These are phyloP conservation scores for Holacanthella duospinosa DNA, from an alignment of 2,888 invertebrate genomes.

Conservation along the genomic window DNA sequence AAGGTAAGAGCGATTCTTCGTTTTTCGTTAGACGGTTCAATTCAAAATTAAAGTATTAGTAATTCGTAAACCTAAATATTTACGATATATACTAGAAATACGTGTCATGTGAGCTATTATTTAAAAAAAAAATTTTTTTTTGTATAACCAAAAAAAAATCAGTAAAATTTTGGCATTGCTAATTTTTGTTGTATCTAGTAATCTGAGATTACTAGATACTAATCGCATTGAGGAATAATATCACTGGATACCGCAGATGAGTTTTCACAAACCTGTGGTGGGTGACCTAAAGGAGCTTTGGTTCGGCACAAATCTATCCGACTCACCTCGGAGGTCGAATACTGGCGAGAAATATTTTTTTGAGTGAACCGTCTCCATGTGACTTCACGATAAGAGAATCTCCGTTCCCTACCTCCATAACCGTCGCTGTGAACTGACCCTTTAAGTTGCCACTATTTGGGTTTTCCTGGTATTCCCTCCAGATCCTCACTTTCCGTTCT, in stretches of 20 bases:
- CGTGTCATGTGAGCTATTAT: too few species aligned
- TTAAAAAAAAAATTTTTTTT: background rate
- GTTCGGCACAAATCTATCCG: too few species aligned
- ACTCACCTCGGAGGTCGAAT: conserved; percentile 89
- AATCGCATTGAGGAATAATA: too few species aligned
- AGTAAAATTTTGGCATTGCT: background rate
- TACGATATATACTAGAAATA: too few species aligned
- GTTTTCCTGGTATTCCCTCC: conserved; percentile 80
- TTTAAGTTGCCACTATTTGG: conserved; percentile 44
- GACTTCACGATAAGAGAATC: conserved; percentile 78
- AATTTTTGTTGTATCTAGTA: background rate
- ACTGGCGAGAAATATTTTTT: conserved; percentile 91
- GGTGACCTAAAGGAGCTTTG: too few species aligned
- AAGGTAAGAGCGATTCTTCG: too few species aligned
- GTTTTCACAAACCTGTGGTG: too few species aligned
- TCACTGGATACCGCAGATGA: too few species aligned
- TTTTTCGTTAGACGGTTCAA: too few species aligned
- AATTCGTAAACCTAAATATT: too few species aligned
- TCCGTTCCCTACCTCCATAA: conserved; percentile 84
- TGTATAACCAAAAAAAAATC: background rate
- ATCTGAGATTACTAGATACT: background rate
- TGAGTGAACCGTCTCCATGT: conserved; percentile 59
- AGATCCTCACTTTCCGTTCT: conserved; percentile 71
- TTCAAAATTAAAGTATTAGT: too few species aligned
- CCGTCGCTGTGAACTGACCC: conserved; percentile 63